Evolutionary conservation across 2,113 vertebrate species (phyloP).

Genomic region (Proteles cristata): DNA sequence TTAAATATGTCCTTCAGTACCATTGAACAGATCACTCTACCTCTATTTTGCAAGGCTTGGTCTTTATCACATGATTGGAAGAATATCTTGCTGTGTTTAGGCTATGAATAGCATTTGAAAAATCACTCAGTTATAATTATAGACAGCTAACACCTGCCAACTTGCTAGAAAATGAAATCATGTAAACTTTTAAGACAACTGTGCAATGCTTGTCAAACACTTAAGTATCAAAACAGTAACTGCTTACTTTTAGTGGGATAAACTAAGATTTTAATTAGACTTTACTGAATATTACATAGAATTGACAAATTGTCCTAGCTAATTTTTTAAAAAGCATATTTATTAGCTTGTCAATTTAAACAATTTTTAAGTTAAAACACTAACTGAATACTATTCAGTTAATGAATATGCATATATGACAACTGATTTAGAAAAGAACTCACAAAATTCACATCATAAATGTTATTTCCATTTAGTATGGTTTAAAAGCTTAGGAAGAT

Average conservation of each 20-base stretch:
- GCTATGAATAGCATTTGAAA: slow-evolving; percentile 83
- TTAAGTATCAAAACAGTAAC: slow-evolving; percentile 63
- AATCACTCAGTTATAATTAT: slow-evolving; percentile 82
- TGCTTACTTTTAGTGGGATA: slow-evolving; percentile 55
- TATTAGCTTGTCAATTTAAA: slow-evolving; percentile 44
- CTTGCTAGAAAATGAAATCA: slow-evolving; percentile 81
- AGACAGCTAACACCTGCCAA: slow-evolving; percentile 80
- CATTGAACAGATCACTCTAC: slow-evolving; percentile 40
- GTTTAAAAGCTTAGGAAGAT: neutral
- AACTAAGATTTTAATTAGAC: slow-evolving; percentile 66
- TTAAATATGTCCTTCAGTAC: slow-evolving; percentile 51
- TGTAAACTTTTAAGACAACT: slow-evolving; percentile 76
- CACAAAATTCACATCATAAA: slow-evolving; percentile 44
- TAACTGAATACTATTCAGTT: slow-evolving; percentile 52
- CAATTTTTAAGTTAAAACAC: slow-evolving; percentile 60
- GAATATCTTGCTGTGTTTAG: slow-evolving; percentile 77
- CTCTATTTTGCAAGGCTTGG: slow-evolving; percentile 71
- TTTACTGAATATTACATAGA: slow-evolving; percentile 45
- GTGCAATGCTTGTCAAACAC: slow-evolving; percentile 62
- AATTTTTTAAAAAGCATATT: slow-evolving; percentile 48
- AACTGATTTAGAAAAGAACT: slow-evolving; percentile 33
- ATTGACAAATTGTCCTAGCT: slow-evolving; percentile 39
- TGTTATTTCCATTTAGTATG: slow-evolving; percentile 3
- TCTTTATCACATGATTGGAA: slow-evolving; percentile 78
- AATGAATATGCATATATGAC: slow-evolving; percentile 32